Base-by-base conservation (phyloP, 2,797 vertebrate genomes). In the Protosalanx chinensis region DNA sequence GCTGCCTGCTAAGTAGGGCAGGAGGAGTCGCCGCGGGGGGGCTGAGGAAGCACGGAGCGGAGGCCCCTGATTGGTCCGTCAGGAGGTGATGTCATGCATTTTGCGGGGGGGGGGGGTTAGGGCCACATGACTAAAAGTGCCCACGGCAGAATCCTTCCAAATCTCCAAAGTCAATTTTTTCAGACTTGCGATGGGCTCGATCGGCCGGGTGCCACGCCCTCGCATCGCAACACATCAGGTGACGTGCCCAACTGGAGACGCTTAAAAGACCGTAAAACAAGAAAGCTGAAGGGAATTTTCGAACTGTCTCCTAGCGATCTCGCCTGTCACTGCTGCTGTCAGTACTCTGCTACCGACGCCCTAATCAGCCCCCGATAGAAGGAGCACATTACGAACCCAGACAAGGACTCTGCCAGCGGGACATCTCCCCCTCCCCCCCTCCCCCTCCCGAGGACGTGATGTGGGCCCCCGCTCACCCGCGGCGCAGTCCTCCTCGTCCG, bases 401-500 rank as follows among this genome's bases (percentile, higher is more conserved):
- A 53, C 51, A 53, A 15, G 15, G n/a, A 23, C 33, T 41, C n/a
- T 8, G 32, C 63, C 63, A 64, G 37, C 8, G 16, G 37, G 63
- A 15, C 3, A 35, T 15, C 20, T 23, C 4, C 23, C 58, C 3
- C 23, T 30, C 58, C 13, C 23, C 6, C 20, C 23, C 12, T 29
- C n/a, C 5, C 12, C 15, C 2, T n/a, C 51, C 18, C 5, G 51
- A 2, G 8, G 20, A 3, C 10, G 27, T 60, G 23, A 51, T 27
- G 41, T n/a, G 13, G 6, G 16, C 8, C 20, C 61, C 33, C 23
- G 93, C 96, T 94, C 86, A 98, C 97, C 93, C 64, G 94, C 92
- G 2, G 93, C 92, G 35, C 97, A 99, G 79, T 93, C 95, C 53
- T 94, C 93, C 84, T 99, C 97, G 1, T 99, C 97, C 0, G 92